These are phyloP conservation scores for Mola mola DNA, from an alignment of 2,113 vertebrate species.

Conservation along the genomic window DNA sequence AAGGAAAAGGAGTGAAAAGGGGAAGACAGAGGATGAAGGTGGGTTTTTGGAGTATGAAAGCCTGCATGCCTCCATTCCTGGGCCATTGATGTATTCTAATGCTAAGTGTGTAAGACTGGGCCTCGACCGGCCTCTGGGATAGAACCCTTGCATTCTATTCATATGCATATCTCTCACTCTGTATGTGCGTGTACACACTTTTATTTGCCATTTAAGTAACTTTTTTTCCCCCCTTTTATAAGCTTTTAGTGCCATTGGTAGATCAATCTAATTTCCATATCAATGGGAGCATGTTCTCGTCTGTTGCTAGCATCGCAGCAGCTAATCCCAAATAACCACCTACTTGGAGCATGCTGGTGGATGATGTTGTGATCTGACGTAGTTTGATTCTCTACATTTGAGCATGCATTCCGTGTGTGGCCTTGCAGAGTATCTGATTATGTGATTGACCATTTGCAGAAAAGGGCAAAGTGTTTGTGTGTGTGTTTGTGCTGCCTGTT, in stretches of 20 bases:
- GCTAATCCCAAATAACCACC: conserved; percentile 61
- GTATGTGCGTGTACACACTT: conserved; percentile 37
- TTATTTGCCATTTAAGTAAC: conserved; percentile 62
- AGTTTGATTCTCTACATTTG: conserved; percentile 5
- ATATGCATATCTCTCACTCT: conserved; percentile 67
- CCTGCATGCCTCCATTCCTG: conserved; percentile 64
- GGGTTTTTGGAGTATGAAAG: conserved; percentile 71
- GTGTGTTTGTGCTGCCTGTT: conserved; percentile 8
- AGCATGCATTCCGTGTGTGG: conserved; percentile 28
- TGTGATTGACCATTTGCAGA: conserved; percentile 66
- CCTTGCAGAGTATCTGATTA: conserved; percentile 45
- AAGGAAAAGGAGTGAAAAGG: conserved; percentile 53
- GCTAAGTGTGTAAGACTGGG: conserved; percentile 76
- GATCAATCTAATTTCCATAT: conserved; percentile 69
- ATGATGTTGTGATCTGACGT: conserved; percentile 35
- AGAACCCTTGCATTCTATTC: conserved; percentile 67
- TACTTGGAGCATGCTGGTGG: conserved; percentile 35
- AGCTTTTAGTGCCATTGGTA: conserved; percentile 41
- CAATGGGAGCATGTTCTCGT: conserved; percentile 62
- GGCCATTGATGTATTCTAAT: conserved; percentile 80
- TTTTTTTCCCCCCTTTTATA: conserved; percentile 38
- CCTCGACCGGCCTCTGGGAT: conserved; percentile 60
- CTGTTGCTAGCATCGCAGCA: conserved; percentile 46
- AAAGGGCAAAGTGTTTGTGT: conserved; percentile 40
- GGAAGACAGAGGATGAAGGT: conserved; percentile 67